These are phyloP conservation scores for Gadopsis bispinosus DNA, from an alignment of 2,797 vertebrate genomes.

Conservation along the genomic window DNA sequence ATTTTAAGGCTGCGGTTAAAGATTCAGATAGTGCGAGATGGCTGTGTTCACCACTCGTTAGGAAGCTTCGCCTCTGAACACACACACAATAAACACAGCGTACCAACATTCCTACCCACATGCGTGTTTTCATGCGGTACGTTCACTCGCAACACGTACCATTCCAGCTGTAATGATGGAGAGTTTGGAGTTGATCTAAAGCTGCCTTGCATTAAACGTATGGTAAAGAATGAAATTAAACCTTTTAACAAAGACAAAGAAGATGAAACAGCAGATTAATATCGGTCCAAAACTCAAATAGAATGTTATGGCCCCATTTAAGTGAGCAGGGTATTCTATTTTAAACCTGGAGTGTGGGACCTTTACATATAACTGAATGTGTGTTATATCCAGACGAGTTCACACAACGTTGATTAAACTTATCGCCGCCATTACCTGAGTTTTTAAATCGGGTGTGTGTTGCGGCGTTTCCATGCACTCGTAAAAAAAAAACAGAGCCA, in stretches of 20 bases:
- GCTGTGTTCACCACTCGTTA: conserved; percentile 48
- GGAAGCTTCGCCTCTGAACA: conserved; percentile 19
- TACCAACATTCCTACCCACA: conserved; percentile 49
- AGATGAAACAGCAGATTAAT: background rate
- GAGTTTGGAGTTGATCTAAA: conserved; percentile 1
- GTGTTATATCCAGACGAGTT: too few species aligned
- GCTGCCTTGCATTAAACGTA: background rate
- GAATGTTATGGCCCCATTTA: background rate
- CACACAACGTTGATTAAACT: too few species aligned
- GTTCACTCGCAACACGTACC: conserved; percentile 33
- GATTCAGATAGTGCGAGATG: conserved; percentile 67
- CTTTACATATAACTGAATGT: too few species aligned
- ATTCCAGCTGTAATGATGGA: conserved; percentile 49
- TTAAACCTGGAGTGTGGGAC: too few species aligned
- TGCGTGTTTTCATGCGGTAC: conserved; percentile 38
- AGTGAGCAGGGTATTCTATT: background rate
- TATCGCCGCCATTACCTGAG: too few species aligned
- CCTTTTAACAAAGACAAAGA: background rate
- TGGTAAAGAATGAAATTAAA: background rate
- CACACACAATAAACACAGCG: conserved; percentile 25
- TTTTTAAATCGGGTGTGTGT: too few species aligned
- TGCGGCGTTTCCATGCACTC: too few species aligned
- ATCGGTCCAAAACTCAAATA: background rate
- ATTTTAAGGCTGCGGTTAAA: conserved; percentile 66
- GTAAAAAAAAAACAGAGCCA: too few species aligned